A percentile compares a stretch with the other conserved stretches of the same genome.
These are phyloP conservation scores for Spilosoma lubricipeda DNA, from an alignment of 2,888 invertebrate genomes.

Conservation along the genomic window DNA sequence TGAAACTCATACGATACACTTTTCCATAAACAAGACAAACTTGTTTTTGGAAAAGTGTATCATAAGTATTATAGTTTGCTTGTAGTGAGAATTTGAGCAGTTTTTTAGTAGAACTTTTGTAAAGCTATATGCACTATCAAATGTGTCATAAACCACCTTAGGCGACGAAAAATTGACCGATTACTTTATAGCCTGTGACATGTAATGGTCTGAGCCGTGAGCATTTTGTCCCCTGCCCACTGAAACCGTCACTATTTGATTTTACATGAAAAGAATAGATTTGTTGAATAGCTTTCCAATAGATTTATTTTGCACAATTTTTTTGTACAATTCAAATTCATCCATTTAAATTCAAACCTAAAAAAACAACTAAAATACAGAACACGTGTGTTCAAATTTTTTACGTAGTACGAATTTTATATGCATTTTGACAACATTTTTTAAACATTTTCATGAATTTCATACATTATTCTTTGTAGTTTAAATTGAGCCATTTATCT, in stretches of 20 bases:
- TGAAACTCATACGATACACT: too few species aligned
- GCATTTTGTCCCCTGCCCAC: conserved; percentile 64
- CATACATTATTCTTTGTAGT: not conserved
- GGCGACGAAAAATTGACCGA: conserved; percentile 16
- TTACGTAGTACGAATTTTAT: not conserved
- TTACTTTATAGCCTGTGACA: conserved; percentile 41
- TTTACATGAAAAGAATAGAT: conserved; percentile 61
- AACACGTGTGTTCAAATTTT: not conserved
- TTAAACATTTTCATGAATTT: not conserved
- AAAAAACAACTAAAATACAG: too few species aligned
- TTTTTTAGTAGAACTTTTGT: not conserved
- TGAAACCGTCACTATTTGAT: conserved; percentile 56
- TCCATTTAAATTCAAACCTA: too few species aligned
- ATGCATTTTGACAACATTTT: not conserved
- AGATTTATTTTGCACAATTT: conserved; percentile 30
- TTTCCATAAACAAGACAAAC: too few species aligned
- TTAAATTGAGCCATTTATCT: not conserved
- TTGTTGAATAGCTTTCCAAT: conserved; percentile 40
- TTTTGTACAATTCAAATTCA: not conserved
- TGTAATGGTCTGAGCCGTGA: conserved; percentile 71
- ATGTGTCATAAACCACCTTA: not conserved
- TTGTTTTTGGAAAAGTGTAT: too few species aligned
- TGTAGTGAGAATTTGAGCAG: not conserved
- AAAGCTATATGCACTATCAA: not conserved
- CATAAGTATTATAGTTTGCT: not conserved